Percentiles rank a stretch among this genome's conserved stretches.
Conservation (phyloP, 2,888 invertebrate genomes). For the Pyrocoelia pectoralis region DNA sequence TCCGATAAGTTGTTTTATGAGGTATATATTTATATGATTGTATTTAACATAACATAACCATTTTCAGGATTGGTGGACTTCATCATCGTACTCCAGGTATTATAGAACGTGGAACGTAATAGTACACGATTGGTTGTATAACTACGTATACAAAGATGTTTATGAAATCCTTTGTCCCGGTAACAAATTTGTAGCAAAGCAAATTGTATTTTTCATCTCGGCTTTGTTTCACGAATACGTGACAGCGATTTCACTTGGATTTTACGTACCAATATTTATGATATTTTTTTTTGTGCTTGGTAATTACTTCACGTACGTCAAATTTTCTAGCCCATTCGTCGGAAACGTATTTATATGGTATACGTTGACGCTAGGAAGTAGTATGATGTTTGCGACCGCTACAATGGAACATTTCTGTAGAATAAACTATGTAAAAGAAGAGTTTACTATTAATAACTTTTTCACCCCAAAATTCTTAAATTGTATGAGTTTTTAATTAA, state of each 20-base stretch:
- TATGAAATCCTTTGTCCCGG: constrained; percentile 59
- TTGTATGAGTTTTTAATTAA: too few species aligned
- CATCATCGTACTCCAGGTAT: constrained; percentile 79
- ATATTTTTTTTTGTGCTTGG: constrained; percentile 78
- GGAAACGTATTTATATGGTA: constrained; percentile 90
- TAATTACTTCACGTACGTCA: neutral
- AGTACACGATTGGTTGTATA: constrained; percentile 93
- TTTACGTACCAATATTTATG: constrained; percentile 89
- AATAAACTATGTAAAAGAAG: neutral
- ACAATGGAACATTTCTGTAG: constrained; percentile 75
- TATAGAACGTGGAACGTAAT: constrained; percentile 95
- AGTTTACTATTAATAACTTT: neutral
- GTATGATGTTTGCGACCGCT: constrained; percentile 78
- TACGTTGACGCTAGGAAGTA: constrained; percentile 78
- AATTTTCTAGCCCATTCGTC: constrained; percentile 46
- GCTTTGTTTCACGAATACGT: constrained; percentile 90
- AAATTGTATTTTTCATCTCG: constrained; percentile 79
- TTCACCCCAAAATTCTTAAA: neutral
- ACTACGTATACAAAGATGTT: constrained; percentile 84
- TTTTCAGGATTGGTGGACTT: constrained; percentile 92
- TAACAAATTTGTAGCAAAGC: constrained; percentile 64
- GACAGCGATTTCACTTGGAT: constrained; percentile 77
- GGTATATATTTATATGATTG: too few species aligned
- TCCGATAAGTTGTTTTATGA: constrained; percentile 85
- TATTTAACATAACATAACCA: neutral